A percentile compares a stretch with the other conserved stretches of the same genome.
Conservation (phyloP, 2,113 vertebrate genomes). For the Sitta europaea region DNA sequence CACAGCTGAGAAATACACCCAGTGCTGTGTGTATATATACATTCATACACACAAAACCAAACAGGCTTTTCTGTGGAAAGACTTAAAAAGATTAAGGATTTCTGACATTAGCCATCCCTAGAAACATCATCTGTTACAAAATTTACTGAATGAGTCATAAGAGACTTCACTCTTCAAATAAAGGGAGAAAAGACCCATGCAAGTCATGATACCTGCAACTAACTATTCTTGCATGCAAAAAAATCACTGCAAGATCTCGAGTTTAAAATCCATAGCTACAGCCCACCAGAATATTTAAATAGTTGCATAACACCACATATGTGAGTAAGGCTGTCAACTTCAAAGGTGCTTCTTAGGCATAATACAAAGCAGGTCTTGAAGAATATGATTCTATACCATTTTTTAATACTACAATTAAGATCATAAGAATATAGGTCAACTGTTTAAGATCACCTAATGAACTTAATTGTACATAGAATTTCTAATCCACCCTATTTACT, state of each 20-base stretch:
- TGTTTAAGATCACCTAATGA: not conserved
- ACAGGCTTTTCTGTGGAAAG: not conserved
- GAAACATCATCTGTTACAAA: not conserved
- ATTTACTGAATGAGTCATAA: not conserved
- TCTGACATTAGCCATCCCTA: not conserved
- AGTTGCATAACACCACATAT: not conserved
- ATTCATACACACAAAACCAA: not conserved
- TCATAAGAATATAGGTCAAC: not conserved
- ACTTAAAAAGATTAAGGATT: not conserved
- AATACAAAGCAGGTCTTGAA: not conserved
- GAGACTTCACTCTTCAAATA: not conserved
- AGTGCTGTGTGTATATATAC: not conserved
- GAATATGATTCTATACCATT: not conserved
- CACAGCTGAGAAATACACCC: not conserved
- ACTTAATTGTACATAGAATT: not conserved
- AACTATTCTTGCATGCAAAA: not conserved
- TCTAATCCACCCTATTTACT: not conserved
- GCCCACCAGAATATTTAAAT: not conserved
- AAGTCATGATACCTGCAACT: not conserved
- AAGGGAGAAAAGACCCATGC: not conserved
- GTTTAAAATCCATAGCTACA: not conserved
- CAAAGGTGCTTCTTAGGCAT: not conserved
- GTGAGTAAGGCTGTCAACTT: not conserved
- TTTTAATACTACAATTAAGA: not conserved
- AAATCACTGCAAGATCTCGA: not conserved